Percentiles rank a stretch among this genome's conserved stretches.
Evolutionary conservation across 2,113 vertebrate genomes (phyloP).

Genomic region (Phalacrocorax brasilianus): DNA sequence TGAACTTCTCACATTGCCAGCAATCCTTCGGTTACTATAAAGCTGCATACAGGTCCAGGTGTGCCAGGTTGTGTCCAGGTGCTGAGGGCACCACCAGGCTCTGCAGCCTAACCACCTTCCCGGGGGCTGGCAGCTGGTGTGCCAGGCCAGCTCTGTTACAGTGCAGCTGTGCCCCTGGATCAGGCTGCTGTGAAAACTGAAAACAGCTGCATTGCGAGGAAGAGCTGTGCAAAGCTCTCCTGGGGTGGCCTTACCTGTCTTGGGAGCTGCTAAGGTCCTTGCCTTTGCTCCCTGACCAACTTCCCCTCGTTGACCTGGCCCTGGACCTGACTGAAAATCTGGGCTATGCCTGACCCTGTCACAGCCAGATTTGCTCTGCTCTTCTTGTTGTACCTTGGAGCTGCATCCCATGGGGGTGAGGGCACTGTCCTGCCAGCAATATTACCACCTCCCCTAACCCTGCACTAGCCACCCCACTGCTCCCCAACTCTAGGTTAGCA

Average conservation of each 20-base stretch:
- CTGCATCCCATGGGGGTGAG: accelerated
- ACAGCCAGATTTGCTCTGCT: neutral
- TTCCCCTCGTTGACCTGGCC: neutral
- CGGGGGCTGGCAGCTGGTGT: neutral
- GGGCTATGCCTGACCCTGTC: neutral
- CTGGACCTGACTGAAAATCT: neutral
- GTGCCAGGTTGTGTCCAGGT: neutral
- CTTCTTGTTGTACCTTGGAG: neutral
- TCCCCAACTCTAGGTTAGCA: accelerated
- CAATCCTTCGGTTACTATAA: neutral
- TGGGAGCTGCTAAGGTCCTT: neutral
- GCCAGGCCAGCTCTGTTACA: neutral
- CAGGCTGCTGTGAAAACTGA: neutral
- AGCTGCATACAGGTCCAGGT: accelerated
- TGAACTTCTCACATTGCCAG: neutral
- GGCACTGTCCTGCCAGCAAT: neutral
- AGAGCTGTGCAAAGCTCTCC: neutral
- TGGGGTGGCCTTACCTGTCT: accelerated
- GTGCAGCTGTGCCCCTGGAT: neutral
- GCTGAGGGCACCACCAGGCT: neutral
- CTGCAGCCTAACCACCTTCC: neutral
- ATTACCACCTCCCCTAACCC: neutral
- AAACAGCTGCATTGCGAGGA: neutral
- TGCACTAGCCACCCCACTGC: neutral
- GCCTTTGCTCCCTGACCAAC: neutral